Conservation (phyloP, 2,888 invertebrate species). For the Tigriopus californicus region DNA sequence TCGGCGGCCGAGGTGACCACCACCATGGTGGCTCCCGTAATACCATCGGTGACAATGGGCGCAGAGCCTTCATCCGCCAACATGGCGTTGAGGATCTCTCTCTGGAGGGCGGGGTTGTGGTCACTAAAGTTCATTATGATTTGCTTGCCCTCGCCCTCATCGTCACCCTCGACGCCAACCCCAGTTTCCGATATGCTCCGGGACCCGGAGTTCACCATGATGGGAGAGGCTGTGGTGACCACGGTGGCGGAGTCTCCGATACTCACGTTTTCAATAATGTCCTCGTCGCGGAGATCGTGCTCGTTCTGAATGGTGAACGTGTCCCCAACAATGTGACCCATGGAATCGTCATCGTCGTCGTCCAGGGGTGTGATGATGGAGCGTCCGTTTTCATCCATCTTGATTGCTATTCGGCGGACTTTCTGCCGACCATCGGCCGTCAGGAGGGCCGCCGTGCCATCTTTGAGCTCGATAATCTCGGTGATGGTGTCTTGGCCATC, state of each 20-base stretch:
- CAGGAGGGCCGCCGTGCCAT: background rate
- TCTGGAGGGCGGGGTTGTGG: constrained; percentile 4
- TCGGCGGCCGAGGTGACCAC: too few relatives aligned
- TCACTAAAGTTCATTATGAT: constrained; percentile 4
- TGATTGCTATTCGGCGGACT: background rate
- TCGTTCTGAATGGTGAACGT: background rate
- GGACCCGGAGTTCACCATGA: background rate
- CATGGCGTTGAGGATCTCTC: constrained; percentile 3
- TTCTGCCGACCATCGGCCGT: background rate
- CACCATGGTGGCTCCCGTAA: too few relatives aligned
- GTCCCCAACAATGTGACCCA: background rate
- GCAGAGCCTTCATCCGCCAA: background rate
- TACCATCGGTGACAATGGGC: background rate
- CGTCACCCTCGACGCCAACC: background rate
- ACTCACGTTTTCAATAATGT: background rate
- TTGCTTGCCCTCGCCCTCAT: background rate
- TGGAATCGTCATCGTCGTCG: background rate
- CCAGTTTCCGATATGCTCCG: background rate
- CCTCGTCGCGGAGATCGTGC: background rate
- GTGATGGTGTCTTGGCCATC: background rate
- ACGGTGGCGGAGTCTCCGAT: background rate
- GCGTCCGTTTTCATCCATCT: background rate
- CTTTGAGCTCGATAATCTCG: background rate
- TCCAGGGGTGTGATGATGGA: background rate
- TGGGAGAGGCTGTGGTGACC: background rate